Base-by-base conservation (phyloP, 2,113 vertebrate genomes). In the Caranx ignobilis region DNA sequence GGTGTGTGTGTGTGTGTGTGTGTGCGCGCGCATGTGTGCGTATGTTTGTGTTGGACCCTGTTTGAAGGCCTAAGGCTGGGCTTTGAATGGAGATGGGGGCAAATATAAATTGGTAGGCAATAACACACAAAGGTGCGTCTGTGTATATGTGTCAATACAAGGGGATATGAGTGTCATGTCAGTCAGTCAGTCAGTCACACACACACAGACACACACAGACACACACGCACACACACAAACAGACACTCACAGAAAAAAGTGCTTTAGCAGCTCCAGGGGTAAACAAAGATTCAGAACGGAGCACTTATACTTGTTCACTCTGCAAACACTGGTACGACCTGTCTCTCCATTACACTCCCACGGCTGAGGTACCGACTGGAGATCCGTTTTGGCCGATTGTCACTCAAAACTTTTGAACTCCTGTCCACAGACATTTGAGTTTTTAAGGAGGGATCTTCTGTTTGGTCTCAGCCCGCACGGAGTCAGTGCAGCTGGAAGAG, bases 211-310 rank as follows among this genome's bases (percentile, higher is more conserved):
- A 77, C 32, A 41, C 6, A 15, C 31, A 35, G 39, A 19, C 81
- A 45, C 73, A 43, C 57, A n/a, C 45, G 60, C 19, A 75, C 43
- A 66, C 55, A 35, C 55, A 77, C 32, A 41, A 4, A 15, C 31
- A 35, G 39, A 19, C 26, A 26, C 26, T 26, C 26, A 26, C 26
- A 26, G 2, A 21, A 61, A 77, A 90, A 93, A 91, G 91, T 92
- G 92, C 92, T 92, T 89, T 2, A 88, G 88, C 84, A 90, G 89
- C 87, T 91, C 57, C 34, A 31, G 88, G 91, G 87, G 81, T 89
- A 89, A 92, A 91, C 84, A 92, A 89, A 93, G 87, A 92, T 92
- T 92, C 89, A 87, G 62, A 89, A 89, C 72, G 68, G 56, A 89
- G 81, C 86, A 90, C 84, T 89, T 90, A 57, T 88, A 86, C 73